Evolutionary conservation across 2,797 vertebrate genomes (phyloP).

Genomic region (Momotus momota): DNA sequence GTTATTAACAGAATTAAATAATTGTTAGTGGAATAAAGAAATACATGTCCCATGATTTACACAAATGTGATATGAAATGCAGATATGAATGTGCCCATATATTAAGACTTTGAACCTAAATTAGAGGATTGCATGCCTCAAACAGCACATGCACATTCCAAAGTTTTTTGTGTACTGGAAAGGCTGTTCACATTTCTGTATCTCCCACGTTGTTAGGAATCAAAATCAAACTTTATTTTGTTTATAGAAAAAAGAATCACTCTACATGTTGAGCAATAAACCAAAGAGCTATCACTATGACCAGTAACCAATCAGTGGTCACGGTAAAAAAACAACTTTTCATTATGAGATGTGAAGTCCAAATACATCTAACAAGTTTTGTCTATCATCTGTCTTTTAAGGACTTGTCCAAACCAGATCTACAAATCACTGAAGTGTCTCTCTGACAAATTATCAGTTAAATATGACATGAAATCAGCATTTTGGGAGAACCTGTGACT

Average conservation of each 20-base stretch:
- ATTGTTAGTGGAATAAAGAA: neutral
- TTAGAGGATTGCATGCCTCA: neutral
- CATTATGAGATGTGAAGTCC: neutral
- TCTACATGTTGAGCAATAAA: neutral
- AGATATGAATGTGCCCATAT: neutral
- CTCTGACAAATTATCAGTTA: neutral
- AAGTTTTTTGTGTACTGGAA: neutral
- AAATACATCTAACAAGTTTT: neutral
- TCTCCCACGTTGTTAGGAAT: neutral
- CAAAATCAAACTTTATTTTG: neutral
- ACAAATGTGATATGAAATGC: neutral
- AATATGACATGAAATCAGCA: neutral
- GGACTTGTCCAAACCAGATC: neutral
- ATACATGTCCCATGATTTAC: neutral
- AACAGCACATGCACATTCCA: neutral
- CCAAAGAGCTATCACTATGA: neutral
- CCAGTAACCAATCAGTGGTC: neutral
- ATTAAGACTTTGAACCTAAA: neutral
- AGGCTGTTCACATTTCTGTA: neutral
- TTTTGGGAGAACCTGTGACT: neutral
- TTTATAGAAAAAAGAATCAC: neutral
- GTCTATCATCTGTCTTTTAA: neutral
- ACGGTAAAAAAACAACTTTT: neutral
- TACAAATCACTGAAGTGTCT: neutral
- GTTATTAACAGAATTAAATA: neutral